Evolutionary conservation across 2,113 vertebrate genomes (phyloP), one percentile per base, ranked within the genome.

Genomic region (Nibea albiflora): DNA sequence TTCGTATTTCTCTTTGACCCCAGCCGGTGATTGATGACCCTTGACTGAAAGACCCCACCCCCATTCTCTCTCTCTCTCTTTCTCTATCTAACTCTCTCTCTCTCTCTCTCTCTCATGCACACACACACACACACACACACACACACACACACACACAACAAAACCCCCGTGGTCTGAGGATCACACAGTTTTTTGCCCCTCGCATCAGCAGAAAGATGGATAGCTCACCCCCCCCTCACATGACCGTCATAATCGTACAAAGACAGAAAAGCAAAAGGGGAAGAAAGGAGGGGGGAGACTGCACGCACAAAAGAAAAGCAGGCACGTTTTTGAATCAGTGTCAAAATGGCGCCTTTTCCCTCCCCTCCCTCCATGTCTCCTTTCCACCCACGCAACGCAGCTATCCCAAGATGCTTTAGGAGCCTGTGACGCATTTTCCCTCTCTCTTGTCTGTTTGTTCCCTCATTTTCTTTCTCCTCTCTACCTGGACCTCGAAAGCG

Each of bases 11-110:
- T 93, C 88, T 91, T 92, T 92, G 92, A 92, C 93, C 92, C 80
- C 88, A 85, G 85, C 69, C 54, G 19, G 88, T 95, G 94, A 95
- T 94, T 95, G 92, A 94, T 94, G 92, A 94, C 92, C 93, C 89
- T 92, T 86, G 58, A 89, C 90, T 92, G 86, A 93, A 91, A 92
- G 89, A 73, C 85, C 83, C 92, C 91, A 63, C 81, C 89, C 91
- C 89, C 93, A 72, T 81, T 57, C 64, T 60, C 72, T 75, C 67
- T 73, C 70, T 68, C 46, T 54, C 24, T 72, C 24, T 47, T 53
- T 44, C 39, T 62, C 49, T 35, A 1, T 35, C 7, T 35, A 24
- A 22, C 65, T 39, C 69, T 26, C 35, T 56, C 42, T 67, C 28
- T 53, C 47, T 44, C 58, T 52, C 58, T 39, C 9, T 35, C 44